Percentiles rank a stretch among this genome's conserved stretches.
Evolutionary conservation across 2,797 vertebrate genomes (phyloP).

Genomic region (Sebastes nivosus): DNA sequence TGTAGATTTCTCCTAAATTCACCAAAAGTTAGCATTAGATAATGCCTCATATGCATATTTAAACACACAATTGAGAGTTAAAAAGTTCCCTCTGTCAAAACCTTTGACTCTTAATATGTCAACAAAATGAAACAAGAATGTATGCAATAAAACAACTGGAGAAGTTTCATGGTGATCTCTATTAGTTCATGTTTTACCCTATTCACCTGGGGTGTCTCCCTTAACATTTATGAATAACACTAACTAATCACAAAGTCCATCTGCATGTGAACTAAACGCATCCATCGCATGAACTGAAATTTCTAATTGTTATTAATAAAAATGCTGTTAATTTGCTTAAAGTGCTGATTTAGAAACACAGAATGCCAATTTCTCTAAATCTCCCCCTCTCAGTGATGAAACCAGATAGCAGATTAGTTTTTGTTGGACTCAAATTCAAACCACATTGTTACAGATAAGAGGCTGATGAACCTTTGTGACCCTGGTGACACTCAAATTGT

Average conservation of each 20-base stretch:
- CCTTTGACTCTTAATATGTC: too few species aligned
- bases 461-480: background rate
- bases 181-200: too few species aligned
- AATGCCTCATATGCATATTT: too few species aligned
- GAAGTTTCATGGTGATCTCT: background rate
- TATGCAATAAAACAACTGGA: background rate
- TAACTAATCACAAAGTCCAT: background rate
- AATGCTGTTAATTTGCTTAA: background rate
- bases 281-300: background rate
- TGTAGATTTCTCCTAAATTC: background rate
- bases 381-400: background rate
- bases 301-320: background rate
- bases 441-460: background rate
- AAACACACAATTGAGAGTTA: too few species aligned
- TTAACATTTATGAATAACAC: background rate
- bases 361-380: background rate
- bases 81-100: too few species aligned
- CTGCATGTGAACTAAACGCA: background rate
- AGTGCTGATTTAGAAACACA: background rate
- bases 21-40: background rate
- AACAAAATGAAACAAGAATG: too few species aligned
- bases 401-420: background rate
- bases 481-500: background rate
- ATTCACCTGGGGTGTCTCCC: too few species aligned
- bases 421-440: background rate